Base-by-base conservation (phyloP, 1,140 invertebrate genomes). In the Orius insidiosus region DNA sequence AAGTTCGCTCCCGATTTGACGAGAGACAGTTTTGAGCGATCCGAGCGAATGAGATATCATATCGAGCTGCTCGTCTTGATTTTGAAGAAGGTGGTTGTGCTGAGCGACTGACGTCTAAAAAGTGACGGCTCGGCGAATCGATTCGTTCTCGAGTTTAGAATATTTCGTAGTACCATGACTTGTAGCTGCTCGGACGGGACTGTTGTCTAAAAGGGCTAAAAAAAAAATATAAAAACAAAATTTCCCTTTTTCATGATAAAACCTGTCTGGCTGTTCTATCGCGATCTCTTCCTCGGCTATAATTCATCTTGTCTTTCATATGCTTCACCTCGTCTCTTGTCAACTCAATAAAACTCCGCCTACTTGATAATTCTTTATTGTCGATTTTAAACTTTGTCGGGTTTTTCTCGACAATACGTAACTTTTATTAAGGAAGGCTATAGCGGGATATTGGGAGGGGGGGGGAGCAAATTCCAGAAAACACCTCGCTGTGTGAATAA, bases 381-480 rank as follows among this genome's bases (percentile, higher is more conserved):
- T 90, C 86, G 46, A 93, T 84, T 65, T 87, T 89, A 66, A 94
- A 94, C 61, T 90, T 93, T 13, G 76, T 79, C 3, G 87, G 86
- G 68, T 94, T 93, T 61, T 89, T 94, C 60, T 94, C 89, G 49
- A 93, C 86, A 63, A 94, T 94, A 68, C 81, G 72, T 90, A 60
- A 52, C 42, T 39, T 30, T 3, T 34, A 52, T 61, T 61, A 64
- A 67, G 56, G 59, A 56, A 53, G 6, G n/a, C n/a, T n/a, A n/a
- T n/a, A n/a, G n/a, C n/a, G n/a, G n/a, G n/a, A n/a, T n/a, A n/a
- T n/a, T n/a, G n/a, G n/a, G n/a, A n/a, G n/a, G n/a, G n/a, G n/a
- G n/a, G n/a, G n/a, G n/a, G n/a, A n/a, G n/a, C n/a, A n/a, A n/a
- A n/a, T n/a, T n/a, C n/a, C n/a, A n/a, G n/a, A n/a, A n/a, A n/a